Base-by-base conservation (phyloP, 2,888 invertebrate species). In the Ceratothoa steindachneri region DNA sequence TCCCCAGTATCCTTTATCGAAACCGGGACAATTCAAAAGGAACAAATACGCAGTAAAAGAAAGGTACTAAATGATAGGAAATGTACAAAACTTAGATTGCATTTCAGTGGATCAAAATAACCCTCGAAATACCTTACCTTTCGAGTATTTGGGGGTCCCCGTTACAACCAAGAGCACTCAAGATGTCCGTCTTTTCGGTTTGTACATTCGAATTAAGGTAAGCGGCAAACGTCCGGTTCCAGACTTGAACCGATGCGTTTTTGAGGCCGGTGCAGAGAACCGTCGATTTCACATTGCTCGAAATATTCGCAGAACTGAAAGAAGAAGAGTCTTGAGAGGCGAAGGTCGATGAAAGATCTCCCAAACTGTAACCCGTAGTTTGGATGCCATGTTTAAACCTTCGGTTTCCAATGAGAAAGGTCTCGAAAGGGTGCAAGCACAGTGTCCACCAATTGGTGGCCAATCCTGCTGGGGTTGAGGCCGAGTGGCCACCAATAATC, bases 241-340 rank as follows among this genome's bases (percentile, higher is more conserved):
- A 94, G 81, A 91, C 89, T 0, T 85, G 84, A 78, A 88, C 87
- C 5, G 87, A 86, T 55, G 93, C 93, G 80, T 89, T 85, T 9
- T 87, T 85, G 15, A 93, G 86, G 0, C 89, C 90, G 65, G 88
- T 88, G 84, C 93, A 93, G 85, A 91, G 93, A 70, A 92, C 89
- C 0, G 89, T 87, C 30, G 87, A 84, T 0, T 90, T 88, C 3
- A 93, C 84, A 84, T 93, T 90, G 24, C 27, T 60, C 24, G 60
- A 22, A 9, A 71, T 71, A 31, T 24, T 30, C 24, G 30, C 3
- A 22, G 60, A 60, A 1, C 60, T 60, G 60, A 4, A 24, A 60
- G 2, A 51, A 1, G 19, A 51, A n/a, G n/a, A n/a, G n/a, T n/a
- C n/a, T n/a, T n/a, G n/a, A n/a, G n/a, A 55, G 9, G 9, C n/a